These are phyloP conservation scores for Muraenolepis orangiensis DNA, from an alignment of 2,797 vertebrate species.

Conservation along the genomic window DNA sequence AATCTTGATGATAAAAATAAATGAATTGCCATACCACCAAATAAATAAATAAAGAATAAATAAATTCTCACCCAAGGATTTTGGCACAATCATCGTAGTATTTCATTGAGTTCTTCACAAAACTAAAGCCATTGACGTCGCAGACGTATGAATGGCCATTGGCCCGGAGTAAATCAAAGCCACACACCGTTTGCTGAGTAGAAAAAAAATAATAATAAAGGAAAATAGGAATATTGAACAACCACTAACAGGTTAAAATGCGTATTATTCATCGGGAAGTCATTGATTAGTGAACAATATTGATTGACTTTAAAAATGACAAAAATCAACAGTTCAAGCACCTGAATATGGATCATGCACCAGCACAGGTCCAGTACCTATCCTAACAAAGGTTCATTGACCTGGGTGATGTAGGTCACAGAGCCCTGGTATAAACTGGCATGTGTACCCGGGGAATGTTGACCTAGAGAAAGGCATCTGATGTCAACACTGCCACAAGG, in stretches of 20 bases:
- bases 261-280: background rate
- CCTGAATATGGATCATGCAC: background rate
- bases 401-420: background rate
- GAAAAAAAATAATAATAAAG: constrained; percentile 30
- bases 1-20: background rate
- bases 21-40: background rate
- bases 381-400: background rate
- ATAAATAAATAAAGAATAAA: background rate
- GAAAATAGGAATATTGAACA: background rate
- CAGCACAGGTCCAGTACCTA: background rate
- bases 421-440: background rate
- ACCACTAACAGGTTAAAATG: background rate
- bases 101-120: constrained; percentile 92
- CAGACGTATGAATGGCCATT: constrained; percentile 89
- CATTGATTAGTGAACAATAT: background rate
- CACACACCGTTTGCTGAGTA: constrained; percentile 87
- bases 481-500: too few species aligned
- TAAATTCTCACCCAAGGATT: constrained; percentile 80
- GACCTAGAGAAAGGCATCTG: too few species aligned
- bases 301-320: background rate
- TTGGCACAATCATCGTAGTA: constrained; percentile 91
- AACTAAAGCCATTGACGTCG: constrained; percentile 90
- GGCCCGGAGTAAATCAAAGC: constrained; percentile 86
- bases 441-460: background rate
- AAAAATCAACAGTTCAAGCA: background rate